These are phyloP conservation scores for Chaenocephalus aceratus DNA, from an alignment of 2,113 vertebrate genomes.

Conservation along the genomic window DNA sequence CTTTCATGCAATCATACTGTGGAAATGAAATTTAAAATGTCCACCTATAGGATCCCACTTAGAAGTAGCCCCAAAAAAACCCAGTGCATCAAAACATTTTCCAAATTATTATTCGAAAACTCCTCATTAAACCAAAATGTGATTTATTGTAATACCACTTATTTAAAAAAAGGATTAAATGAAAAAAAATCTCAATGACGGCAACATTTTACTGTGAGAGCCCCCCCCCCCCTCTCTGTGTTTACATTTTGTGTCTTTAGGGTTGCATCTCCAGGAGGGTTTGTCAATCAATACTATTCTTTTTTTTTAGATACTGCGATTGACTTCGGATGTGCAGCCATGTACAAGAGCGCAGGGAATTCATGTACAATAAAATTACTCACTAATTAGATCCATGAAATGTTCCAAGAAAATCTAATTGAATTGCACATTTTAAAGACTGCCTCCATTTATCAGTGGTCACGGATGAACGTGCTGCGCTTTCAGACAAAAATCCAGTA, in stretches of 20 bases:
- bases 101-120: no score
- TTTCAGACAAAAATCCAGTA: constrained; percentile 23
- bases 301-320: not conserved
- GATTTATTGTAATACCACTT: not conserved
- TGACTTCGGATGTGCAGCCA: not conserved
- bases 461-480: constrained; percentile 3
- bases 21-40: no score
- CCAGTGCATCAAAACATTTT: no score
- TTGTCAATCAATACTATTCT: not conserved
- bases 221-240: not conserved
- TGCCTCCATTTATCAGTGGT: not conserved
- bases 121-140: no score
- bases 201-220: no score
- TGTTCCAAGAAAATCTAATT: constrained; percentile 33
- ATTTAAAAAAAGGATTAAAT: not conserved
- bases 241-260: not conserved
- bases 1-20: no score
- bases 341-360: not conserved
- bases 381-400: constrained; percentile 16
- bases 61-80: no score
- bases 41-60: no score
- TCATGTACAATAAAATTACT: not conserved
- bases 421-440: constrained; percentile 46
- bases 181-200: not conserved
- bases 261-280: not conserved